Evolutionary conservation across 92 coral and sea anemone species (phyloP).

Genomic region (Actinernus sp.): DNA sequence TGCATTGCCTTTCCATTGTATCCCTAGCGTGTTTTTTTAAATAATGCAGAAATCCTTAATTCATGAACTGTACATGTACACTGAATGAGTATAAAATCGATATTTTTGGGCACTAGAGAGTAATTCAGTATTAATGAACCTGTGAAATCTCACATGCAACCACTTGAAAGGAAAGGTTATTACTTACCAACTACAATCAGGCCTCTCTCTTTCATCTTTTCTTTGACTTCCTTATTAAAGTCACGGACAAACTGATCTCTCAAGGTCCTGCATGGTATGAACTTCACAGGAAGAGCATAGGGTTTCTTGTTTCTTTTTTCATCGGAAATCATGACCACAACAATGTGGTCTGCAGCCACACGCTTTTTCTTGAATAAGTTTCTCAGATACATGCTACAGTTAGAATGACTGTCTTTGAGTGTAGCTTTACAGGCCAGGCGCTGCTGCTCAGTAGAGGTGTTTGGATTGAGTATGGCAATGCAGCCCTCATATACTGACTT

Average conservation of each 20-base stretch:
- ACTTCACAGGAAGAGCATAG: conserved; percentile 38
- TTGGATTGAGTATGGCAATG: background rate
- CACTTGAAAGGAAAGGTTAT: too few relatives aligned
- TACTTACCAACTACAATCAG: conserved; percentile 34
- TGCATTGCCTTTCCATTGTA: too few relatives aligned
- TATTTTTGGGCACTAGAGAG: too few relatives aligned
- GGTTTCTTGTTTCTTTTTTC: conserved; percentile 31
- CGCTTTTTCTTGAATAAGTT: conserved; percentile 35
- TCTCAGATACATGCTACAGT: background rate
- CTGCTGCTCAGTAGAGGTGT: background rate
- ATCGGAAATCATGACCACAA: conserved; percentile 38
- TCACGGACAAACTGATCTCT: conserved; percentile 36
- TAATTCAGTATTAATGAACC: too few relatives aligned
- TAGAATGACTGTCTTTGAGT: background rate
- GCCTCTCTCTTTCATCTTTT: conserved; percentile 9
- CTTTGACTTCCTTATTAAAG: conserved; percentile 12
- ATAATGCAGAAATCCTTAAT: background rate
- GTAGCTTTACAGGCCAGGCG: background rate
- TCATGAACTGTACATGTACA: too few relatives aligned
- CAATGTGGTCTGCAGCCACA: conserved; percentile 32
- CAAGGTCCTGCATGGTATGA: conserved; percentile 18
- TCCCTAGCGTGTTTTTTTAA: too few relatives aligned
- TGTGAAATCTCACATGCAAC: too few relatives aligned
- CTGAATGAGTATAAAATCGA: too few relatives aligned
- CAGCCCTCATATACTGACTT: background rate